Conservation (phyloP, 2,888 invertebrate species). For the Rhingia campestris region DNA sequence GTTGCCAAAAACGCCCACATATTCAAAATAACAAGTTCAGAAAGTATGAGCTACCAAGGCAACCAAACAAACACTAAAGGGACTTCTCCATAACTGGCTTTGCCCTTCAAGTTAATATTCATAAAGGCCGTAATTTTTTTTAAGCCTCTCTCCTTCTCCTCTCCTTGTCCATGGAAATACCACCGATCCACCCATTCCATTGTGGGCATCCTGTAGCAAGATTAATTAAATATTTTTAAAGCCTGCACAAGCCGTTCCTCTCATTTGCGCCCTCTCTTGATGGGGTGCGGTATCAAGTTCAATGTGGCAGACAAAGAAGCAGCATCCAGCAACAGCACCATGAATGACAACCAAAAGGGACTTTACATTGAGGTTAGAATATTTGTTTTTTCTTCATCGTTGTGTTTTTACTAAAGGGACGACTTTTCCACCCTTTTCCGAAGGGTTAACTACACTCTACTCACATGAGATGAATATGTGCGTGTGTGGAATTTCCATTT, state of each 20-base stretch:
- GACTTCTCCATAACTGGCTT: slow-evolving; percentile 4
- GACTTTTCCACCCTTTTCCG: slow-evolving; percentile 14
- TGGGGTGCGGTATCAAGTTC: slow-evolving; percentile 44
- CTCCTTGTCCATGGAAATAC: slow-evolving; percentile 22
- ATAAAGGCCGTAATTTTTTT: slow-evolving; percentile 24
- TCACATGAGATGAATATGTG: slow-evolving; percentile 13
- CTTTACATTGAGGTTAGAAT: slow-evolving; percentile 55
- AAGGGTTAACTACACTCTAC: neutral
- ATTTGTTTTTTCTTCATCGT: slow-evolving; percentile 17
- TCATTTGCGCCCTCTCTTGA: neutral
- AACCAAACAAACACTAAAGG: slow-evolving; percentile 47
- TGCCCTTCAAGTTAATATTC: slow-evolving; percentile 34
- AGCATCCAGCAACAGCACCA: slow-evolving; percentile 23
- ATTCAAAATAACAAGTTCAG: slow-evolving; percentile 18
- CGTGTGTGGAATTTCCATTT: slow-evolving; percentile 54
- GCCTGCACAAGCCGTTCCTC: slow-evolving; percentile 29
- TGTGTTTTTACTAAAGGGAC: slow-evolving; percentile 29
- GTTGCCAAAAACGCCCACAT: slow-evolving; percentile 2
- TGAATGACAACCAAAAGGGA: slow-evolving; percentile 47
- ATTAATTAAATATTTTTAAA: slow-evolving; percentile 72
- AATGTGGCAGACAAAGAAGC: slow-evolving; percentile 47
- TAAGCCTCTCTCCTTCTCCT: neutral
- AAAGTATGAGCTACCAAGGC: slow-evolving; percentile 22
- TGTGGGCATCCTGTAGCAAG: slow-evolving; percentile 59
- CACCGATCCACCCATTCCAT: slow-evolving; percentile 1